Percentiles rank a stretch among this genome's conserved stretches.
Conservation (phyloP, 2,888 invertebrate genomes). For the Syrphus vitripennis region DNA sequence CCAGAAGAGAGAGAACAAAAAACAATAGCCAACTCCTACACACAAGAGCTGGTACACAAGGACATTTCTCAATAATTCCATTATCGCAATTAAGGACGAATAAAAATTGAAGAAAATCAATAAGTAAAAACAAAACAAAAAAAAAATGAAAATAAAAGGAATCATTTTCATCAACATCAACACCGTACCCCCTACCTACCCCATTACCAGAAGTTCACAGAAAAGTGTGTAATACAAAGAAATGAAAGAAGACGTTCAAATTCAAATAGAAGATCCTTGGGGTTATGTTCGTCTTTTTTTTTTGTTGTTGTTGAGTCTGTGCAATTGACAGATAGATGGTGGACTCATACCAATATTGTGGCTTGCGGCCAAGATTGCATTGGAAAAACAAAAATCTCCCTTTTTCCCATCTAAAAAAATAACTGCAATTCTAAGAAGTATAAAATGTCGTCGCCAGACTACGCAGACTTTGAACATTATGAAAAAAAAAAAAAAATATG, state of each 20-base stretch:
- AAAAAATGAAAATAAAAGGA: background rate
- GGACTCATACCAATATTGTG: background rate
- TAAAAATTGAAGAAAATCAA: slow-evolving; percentile 52
- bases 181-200: background rate
- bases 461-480: background rate
- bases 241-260: slow-evolving; percentile 26
- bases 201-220: background rate
- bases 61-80: slow-evolving; percentile 41
- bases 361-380: slow-evolving; percentile 14
- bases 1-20: background rate
- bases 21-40: slow-evolving; percentile 23
- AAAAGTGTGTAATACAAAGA: background rate
- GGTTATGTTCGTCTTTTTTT: background rate
- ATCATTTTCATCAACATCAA: background rate
- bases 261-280: slow-evolving; percentile 14
- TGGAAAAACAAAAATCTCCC: background rate
- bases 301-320: background rate
- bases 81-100: slow-evolving; percentile 51
- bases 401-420: background rate
- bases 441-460: background rate
- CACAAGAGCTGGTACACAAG: background rate
- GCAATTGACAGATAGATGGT: background rate
- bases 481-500: background rate
- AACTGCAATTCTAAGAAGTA: background rate
- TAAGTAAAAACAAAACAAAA: slow-evolving; percentile 8